Conservation (phyloP, 2,888 invertebrate species). For the Drosophila lacicola region DNA sequence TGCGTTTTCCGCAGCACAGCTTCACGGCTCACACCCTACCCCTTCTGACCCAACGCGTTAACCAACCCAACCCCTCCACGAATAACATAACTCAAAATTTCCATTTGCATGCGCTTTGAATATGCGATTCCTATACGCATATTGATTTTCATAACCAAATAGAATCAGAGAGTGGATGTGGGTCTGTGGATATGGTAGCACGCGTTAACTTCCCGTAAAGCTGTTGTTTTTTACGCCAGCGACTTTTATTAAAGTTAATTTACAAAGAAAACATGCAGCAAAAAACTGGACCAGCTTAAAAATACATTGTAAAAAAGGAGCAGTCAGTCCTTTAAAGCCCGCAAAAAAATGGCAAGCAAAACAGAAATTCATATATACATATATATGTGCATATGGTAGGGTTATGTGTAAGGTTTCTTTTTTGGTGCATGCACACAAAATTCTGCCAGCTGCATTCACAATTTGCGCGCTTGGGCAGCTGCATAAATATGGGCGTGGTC, state of each 20-base stretch:
- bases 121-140: conserved; percentile 67
- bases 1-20: conserved; percentile 19
- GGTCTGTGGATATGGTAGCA: background rate
- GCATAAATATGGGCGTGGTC: conserved; percentile 42
- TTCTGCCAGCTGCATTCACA: conserved; percentile 44
- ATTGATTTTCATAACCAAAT: conserved; percentile 62
- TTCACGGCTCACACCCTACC: background rate
- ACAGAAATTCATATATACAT: conserved; percentile 16
- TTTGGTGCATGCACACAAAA: conserved; percentile 23
- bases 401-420: conserved; percentile 7
- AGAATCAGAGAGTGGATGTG: background rate
- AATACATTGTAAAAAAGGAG: conserved; percentile 53
- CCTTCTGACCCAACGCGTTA: background rate
- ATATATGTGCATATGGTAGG: background rate
- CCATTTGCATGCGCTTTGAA: conserved; percentile 68
- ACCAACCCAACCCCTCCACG: background rate
- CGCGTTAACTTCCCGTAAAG: conserved; percentile 17
- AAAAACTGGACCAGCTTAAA: conserved; percentile 56
- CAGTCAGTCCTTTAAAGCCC: conserved; percentile 17
- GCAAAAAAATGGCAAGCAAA: conserved; percentile 33
- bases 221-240: conserved; percentile 43
- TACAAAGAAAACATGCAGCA: conserved; percentile 63
- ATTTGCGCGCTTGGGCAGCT: conserved; percentile 46
- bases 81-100: conserved; percentile 62
- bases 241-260: conserved; percentile 73